phyloP scores from a whole-genome alignment of 2,113 vertebrate species.

The Plotosus lineatus region DNA sequence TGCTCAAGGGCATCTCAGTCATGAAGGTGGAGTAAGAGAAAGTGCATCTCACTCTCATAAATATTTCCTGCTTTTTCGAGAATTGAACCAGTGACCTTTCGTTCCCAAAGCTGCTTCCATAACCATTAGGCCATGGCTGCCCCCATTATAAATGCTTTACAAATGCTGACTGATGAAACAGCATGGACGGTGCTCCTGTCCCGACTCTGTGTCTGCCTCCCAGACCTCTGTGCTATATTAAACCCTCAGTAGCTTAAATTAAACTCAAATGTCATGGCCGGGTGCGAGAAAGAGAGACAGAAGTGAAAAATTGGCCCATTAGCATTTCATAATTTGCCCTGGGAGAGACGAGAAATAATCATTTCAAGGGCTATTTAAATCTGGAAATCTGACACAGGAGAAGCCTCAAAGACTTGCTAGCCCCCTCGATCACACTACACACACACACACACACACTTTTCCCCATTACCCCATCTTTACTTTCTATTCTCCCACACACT shows the following conservation, averaged over 20 bases:
- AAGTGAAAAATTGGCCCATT: slow-evolving; percentile 64
- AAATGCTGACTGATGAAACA: background rate
- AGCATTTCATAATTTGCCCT: slow-evolving; percentile 56
- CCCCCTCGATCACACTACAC: background rate
- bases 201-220: slow-evolving; percentile 16
- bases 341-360: slow-evolving; percentile 55
- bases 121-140: too few relatives aligned
- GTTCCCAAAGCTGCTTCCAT: too few relatives aligned
- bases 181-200: background rate
- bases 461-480: background rate
- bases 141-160: background rate
- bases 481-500: background rate
- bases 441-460: too few relatives aligned
- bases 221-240: slow-evolving; percentile 53
- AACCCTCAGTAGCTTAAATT: slow-evolving; percentile 60
- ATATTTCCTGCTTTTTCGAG: too few relatives aligned
- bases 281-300: slow-evolving; percentile 53
- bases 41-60: too few relatives aligned
- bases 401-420: slow-evolving; percentile 27
- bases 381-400: slow-evolving; percentile 53
- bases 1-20: too few relatives aligned
- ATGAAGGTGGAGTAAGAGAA: too few relatives aligned
- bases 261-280: slow-evolving; percentile 60
- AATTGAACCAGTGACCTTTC: too few relatives aligned
- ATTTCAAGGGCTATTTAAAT: slow-evolving; percentile 66